phyloP scores from a whole-genome alignment of 2,888 invertebrate genomes.

The Idaea dimidiata region DNA sequence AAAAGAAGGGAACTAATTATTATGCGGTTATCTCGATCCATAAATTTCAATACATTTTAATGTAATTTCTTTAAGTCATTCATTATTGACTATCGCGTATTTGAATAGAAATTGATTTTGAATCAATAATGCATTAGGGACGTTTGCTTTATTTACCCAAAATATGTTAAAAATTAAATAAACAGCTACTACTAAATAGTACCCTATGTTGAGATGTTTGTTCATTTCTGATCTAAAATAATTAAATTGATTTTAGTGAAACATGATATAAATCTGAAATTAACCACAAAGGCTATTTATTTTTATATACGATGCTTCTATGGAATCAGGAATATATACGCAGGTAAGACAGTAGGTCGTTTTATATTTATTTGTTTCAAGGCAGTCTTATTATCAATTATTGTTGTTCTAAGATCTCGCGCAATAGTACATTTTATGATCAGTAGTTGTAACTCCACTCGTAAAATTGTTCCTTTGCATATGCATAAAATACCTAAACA shows the following conservation, averaged over 20 bases:
- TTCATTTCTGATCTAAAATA: too few species aligned
- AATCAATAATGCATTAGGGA: not conserved
- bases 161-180: not conserved
- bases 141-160: not conserved
- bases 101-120: not conserved
- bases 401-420: not conserved
- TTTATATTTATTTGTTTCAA: not conserved
- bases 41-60: constrained; percentile 51
- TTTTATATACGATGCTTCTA: too few species aligned
- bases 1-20: constrained; percentile 35
- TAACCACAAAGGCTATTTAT: too few species aligned
- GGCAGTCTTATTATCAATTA: not conserved
- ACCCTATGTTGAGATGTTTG: too few species aligned
- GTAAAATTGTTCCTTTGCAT: not conserved
- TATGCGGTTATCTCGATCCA: constrained; percentile 55
- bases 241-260: too few species aligned
- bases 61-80: constrained; percentile 7
- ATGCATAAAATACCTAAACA: not conserved
- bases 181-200: too few species aligned
- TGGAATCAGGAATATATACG: not conserved
- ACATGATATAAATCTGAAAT: too few species aligned
- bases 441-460: constrained; percentile 2
- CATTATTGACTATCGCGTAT: not conserved
- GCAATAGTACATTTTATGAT: constrained; percentile 2
- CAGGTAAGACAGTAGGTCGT: not conserved